A percentile compares a stretch with the other conserved stretches of the same genome.
These are phyloP conservation scores for Drosophila aff. DNA, from an alignment of 1,140 invertebrate genomes.

Conservation along the genomic window DNA sequence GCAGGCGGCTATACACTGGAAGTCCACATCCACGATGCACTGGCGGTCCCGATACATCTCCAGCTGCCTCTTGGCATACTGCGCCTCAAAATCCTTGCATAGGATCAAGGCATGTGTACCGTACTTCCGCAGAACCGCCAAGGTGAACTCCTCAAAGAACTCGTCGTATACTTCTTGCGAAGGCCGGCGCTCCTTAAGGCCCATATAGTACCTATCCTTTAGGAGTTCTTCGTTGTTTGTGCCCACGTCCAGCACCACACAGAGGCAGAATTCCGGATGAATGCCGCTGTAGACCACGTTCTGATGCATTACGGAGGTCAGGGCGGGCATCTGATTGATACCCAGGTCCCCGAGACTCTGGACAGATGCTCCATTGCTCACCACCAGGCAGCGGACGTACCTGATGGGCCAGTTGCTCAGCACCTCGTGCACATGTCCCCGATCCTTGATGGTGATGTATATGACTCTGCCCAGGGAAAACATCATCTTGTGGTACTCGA, in stretches of 20 bases:
- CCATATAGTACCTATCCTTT: constrained; percentile 97
- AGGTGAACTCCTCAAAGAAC: constrained; percentile 93
- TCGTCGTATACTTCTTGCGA: constrained; percentile 94
- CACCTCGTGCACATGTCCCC: constrained; percentile 94
- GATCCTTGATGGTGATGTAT: constrained; percentile 98
- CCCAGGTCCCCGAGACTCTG: constrained; percentile 97
- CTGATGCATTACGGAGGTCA: constrained; percentile 95
- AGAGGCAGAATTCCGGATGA: constrained; percentile 94
- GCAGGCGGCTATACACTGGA: constrained; percentile 96
- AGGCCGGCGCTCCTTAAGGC: constrained; percentile 92
- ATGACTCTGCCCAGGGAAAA: constrained; percentile 88
- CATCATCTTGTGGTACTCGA: constrained; percentile 69
- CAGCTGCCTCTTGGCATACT: constrained; percentile 95
- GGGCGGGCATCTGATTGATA: constrained; percentile 97
- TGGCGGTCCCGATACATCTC: constrained; percentile 93
- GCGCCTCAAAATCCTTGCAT: constrained; percentile 98
- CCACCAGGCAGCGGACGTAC: constrained; percentile 93
- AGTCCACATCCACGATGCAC: constrained; percentile 98
- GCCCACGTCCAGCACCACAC: constrained; percentile 96
- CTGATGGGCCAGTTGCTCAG: constrained; percentile 93
- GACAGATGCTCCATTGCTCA: constrained; percentile 97
- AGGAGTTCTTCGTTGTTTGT: constrained; percentile 94
- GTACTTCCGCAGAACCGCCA: constrained; percentile 90
- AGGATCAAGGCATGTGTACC: constrained; percentile 93
- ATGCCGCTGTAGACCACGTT: constrained; percentile 97